Base-by-base conservation (phyloP, 2,888 invertebrate species). In the Plebejus melissa region DNA sequence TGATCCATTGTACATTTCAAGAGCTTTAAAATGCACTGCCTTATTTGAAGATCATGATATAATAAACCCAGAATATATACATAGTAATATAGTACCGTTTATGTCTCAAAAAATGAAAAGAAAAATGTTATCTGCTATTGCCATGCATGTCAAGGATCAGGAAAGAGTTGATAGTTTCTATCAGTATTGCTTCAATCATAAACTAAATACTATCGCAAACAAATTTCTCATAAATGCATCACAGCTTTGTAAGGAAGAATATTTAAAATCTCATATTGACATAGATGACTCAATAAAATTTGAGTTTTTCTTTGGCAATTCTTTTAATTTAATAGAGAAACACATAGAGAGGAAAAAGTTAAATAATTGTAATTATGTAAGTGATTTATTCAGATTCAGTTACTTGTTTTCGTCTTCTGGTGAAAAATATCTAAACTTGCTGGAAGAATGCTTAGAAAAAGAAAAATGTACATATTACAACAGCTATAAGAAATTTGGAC, bases 91-190 rank as follows among this genome's bases (percentile, higher is more conserved):
- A 38, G 88, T 90, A 77, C 87, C 90, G 4, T 80, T 77, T 0
- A 89, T 90, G 88, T 88, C 91, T 2, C 75, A 79, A 1, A 88
- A 87, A 83, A 88, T 89, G 86, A 88, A 84, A 76, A 85, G 82
- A 58, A 90, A 88, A 76, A 78, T 87, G 38, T 78, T 91, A 7
- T 79, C 81, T n/a, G 78, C 80, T 1, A 81, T 88, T 77, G 83
- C 87, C 1, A 77, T 77, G 3, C 60, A 86, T 74, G 32, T 90
- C 2, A 83, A 77, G 76, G 81, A 83, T 78, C 82, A 83, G 78
- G 74, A 79, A 0, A 83, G 88, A 76, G 80, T 83, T 13, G 77
- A 77, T 13, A 75, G 76, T 4, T 91, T 90, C 79, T 87, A 83
- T 75, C 80, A 82, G 11, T 90, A 87, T 77, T 89, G 88, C 74